A percentile compares a stretch with the other conserved stretches of the same genome.
Evolutionary conservation across 2,797 vertebrate species (phyloP).

Genomic region (Selene dorsalis): DNA sequence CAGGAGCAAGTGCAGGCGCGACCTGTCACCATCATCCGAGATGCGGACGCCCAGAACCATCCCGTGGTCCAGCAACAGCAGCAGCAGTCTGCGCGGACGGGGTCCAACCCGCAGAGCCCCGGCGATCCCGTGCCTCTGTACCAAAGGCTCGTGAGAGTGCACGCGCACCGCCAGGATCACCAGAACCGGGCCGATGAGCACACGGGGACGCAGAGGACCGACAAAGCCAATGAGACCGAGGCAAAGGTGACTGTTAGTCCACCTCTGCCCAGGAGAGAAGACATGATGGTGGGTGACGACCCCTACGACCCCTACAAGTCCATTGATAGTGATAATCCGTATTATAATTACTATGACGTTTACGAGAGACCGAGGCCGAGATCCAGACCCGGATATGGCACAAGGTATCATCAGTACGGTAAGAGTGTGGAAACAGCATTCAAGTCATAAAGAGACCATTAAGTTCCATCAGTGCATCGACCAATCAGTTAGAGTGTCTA

Average conservation of each 20-base stretch:
- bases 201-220: constrained; percentile 46
- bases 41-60: constrained; percentile 66
- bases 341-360: constrained; percentile 95
- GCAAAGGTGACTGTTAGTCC: constrained; percentile 55
- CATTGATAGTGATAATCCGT: constrained; percentile 90
- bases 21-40: constrained; percentile 82
- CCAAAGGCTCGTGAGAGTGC: constrained; percentile 69
- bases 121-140: constrained; percentile 80
- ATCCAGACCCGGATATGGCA: constrained; percentile 92
- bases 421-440: constrained; percentile 72
- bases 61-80: constrained; percentile 35
- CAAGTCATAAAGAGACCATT: background rate
- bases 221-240: constrained; percentile 74
- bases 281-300: constrained; percentile 91
- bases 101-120: constrained; percentile 51
- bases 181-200: constrained; percentile 40
- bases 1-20: constrained; percentile 74
- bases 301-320: constrained; percentile 95
- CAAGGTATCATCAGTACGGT: constrained; percentile 94
- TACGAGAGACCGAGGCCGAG: constrained; percentile 90
- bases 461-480: background rate
- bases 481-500: background rate
- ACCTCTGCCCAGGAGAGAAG: constrained; percentile 69
- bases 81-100: constrained; percentile 51
- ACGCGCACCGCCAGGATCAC: constrained; percentile 64